phyloP scores from a whole-genome alignment of 1,140 invertebrate species.

The Temnothorax curvispinosus region DNA sequence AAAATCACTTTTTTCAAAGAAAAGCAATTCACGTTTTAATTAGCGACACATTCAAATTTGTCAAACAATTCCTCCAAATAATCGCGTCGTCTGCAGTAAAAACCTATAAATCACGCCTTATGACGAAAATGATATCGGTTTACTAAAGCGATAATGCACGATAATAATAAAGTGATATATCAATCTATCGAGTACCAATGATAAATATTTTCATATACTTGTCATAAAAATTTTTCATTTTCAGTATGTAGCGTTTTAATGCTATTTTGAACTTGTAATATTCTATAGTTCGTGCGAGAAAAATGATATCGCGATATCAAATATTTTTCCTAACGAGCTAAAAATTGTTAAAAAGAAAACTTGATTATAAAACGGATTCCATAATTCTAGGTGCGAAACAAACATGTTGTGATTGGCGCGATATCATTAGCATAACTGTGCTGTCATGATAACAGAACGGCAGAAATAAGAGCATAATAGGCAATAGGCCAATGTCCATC shows the following conservation, averaged over 20 bases:
- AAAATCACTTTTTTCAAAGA: not conserved
- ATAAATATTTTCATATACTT: not conserved
- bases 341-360: constrained; percentile 17
- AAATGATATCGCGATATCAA: not conserved
- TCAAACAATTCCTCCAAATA: not conserved
- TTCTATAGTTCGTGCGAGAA: not conserved
- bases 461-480: not conserved
- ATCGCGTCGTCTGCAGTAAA: not conserved
- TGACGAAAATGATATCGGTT: not conserved
- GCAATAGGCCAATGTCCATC: constrained; percentile 4
- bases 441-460: not conserved
- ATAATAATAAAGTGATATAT: not conserved
- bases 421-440: not conserved
- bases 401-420: not conserved
- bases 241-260: not conserved
- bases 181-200: not conserved
- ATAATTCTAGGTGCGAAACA: constrained; percentile 20
- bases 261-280: not conserved
- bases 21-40: not conserved
- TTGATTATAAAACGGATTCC: constrained; percentile 1
- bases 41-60: not conserved
- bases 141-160: not conserved
- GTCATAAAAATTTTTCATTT: not conserved
- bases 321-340: not conserved
- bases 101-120: not conserved